Conservation (phyloP, 1,140 invertebrate genomes). For the Trichonephila clavata region DNA sequence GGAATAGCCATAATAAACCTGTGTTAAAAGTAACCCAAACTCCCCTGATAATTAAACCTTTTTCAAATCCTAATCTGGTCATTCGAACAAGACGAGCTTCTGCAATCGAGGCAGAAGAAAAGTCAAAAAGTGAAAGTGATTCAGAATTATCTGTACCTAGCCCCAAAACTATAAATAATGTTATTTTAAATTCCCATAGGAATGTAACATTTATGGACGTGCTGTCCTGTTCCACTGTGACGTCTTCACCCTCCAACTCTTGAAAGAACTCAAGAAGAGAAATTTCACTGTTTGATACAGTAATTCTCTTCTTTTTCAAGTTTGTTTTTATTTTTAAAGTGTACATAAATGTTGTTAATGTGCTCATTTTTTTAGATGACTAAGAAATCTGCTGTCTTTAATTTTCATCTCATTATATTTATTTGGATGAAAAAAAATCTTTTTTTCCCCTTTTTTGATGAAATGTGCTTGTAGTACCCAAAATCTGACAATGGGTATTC, state of each 20-base stretch:
- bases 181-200: neutral
- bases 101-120: conserved; percentile 78
- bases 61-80: conserved; percentile 83
- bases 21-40: conserved; percentile 62
- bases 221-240: neutral
- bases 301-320: neutral
- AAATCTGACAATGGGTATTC: neutral
- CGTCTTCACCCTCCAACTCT: conserved; percentile 6
- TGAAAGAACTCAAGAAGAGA: neutral
- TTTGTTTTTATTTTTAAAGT: conserved; percentile 33
- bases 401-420: neutral
- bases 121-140: conserved; percentile 59
- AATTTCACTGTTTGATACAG: conserved; percentile 35
- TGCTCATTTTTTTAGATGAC: conserved; percentile 7
- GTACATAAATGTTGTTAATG: conserved; percentile 33
- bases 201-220: conserved; percentile 2
- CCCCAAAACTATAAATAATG: conserved; percentile 79
- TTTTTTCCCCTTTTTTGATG: neutral
- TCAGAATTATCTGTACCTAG: conserved; percentile 82
- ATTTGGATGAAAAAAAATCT: neutral
- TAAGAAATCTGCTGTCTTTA: conserved; percentile 3
- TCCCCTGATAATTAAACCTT: conserved; percentile 79
- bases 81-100: conserved; percentile 83
- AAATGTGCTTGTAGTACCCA: conserved; percentile 38
- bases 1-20: conserved; percentile 15